These are phyloP conservation scores for Raja brachyura DNA, from an alignment of 2,113 vertebrate genomes.

Conservation along the genomic window DNA sequence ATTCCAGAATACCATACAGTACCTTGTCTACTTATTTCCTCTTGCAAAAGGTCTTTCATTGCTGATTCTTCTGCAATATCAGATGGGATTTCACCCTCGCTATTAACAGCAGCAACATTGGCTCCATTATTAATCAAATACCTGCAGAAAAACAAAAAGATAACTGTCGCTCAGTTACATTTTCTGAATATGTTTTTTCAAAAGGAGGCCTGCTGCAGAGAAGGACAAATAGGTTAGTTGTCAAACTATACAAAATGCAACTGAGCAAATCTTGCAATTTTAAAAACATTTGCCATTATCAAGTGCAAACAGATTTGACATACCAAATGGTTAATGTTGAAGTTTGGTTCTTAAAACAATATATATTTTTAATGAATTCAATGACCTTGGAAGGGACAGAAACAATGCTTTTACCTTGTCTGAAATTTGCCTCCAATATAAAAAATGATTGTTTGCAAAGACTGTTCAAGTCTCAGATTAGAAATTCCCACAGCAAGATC, in stretches of 20 bases:
- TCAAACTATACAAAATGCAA: neutral
- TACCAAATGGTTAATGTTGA: neutral
- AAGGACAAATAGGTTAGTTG: neutral
- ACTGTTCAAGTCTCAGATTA: neutral
- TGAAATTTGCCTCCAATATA: neutral
- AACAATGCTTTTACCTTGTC: neutral
- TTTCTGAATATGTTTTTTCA: neutral
- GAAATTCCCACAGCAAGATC: neutral
- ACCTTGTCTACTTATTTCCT: conserved; percentile 76
- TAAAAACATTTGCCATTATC: neutral
- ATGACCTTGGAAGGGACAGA: neutral
- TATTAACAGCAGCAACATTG: conserved; percentile 77
- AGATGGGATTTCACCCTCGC: conserved; percentile 81
- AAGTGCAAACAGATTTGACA: neutral
- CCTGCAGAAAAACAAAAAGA: conserved; percentile 51
- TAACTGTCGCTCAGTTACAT: neutral
- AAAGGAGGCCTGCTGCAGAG: too few relatives aligned
- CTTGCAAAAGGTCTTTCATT: conserved; percentile 77
- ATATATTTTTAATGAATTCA: neutral
- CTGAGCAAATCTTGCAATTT: neutral
- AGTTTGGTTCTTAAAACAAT: neutral
- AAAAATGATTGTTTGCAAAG: neutral
- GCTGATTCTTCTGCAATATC: conserved; percentile 87
- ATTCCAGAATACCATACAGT: neutral
- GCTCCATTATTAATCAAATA: conserved; percentile 75